Conservation (phyloP, 2,797 vertebrate genomes). For the Phoebastria nigripes region DNA sequence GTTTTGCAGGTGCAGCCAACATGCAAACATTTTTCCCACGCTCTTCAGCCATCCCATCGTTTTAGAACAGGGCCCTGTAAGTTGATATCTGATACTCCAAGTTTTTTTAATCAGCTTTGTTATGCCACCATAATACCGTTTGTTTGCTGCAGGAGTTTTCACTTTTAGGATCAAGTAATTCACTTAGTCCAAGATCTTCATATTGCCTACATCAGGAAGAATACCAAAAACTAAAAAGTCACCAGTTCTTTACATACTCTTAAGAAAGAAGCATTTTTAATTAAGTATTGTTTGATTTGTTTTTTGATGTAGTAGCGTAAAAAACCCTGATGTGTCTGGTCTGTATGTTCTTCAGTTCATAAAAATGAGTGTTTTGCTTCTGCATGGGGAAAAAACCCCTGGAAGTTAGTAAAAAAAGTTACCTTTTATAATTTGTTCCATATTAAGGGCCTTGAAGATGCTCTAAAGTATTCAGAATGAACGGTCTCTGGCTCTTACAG, state of each 20-base stretch:
- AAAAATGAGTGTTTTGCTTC: background rate
- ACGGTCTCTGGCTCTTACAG: background rate
- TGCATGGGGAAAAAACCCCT: rapidly evolving
- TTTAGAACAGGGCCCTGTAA: background rate
- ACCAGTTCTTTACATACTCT: background rate
- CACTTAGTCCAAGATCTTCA: background rate
- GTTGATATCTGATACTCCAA: background rate
- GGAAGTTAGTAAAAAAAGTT: background rate
- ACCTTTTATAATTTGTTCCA: background rate
- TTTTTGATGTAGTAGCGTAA: background rate
- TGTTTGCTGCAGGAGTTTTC: background rate
- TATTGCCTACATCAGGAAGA: background rate
- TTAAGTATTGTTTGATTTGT: background rate
- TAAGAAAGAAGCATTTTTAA: background rate
- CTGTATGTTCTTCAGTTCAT: background rate
- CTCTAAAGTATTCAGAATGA: background rate
- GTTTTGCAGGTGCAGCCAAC: conserved; percentile 33
- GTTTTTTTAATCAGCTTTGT: background rate
- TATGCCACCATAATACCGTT: background rate
- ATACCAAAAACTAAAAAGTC: background rate
- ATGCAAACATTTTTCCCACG: background rate
- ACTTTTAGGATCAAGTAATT: background rate
- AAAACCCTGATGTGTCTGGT: background rate
- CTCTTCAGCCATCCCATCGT: background rate
- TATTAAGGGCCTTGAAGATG: background rate